Evolutionary conservation across 2,113 vertebrate species (phyloP).

Genomic region (Vulpes vulpes): DNA sequence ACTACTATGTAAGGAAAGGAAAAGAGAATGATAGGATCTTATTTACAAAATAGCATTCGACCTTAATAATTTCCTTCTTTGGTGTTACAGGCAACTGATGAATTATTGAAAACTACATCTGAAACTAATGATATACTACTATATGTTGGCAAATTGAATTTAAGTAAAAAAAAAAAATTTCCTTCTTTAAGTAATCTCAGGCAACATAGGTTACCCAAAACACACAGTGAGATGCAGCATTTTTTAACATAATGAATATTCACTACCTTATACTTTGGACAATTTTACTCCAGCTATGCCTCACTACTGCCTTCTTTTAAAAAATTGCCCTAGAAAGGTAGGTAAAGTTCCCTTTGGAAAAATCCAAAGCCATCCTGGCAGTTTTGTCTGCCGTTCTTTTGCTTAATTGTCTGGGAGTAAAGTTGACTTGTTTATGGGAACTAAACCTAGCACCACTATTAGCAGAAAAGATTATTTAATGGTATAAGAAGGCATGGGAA

Average conservation of each 20-base stretch:
- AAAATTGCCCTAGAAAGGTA: conserved; percentile 71
- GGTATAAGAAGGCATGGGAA: conserved; percentile 74
- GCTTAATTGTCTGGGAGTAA: conserved; percentile 84
- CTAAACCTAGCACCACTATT: conserved; percentile 78
- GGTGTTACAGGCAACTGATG: neutral
- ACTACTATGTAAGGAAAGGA: conserved; percentile 13
- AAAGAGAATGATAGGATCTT: neutral
- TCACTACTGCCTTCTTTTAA: conserved; percentile 69
- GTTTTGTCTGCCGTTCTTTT: conserved; percentile 82
- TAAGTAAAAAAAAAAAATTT: no score
- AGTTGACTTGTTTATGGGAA: conserved; percentile 79
- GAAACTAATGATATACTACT: no score
- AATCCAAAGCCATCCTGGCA: conserved; percentile 76
- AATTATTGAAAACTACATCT: no score
- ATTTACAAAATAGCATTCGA: neutral
- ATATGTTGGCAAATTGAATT: no score
- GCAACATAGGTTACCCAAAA: conserved; percentile 67
- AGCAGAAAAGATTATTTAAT: conserved; percentile 82
- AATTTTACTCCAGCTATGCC: conserved; percentile 72
- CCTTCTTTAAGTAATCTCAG: neutral
- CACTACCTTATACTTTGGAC: conserved; percentile 69
- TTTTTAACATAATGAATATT: conserved; percentile 73
- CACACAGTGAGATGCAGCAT: conserved; percentile 18
- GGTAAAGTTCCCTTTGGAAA: conserved; percentile 78
- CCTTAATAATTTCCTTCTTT: neutral